Base-by-base conservation (phyloP, 2,797 vertebrate genomes). In the Lepus oiostolus region DNA sequence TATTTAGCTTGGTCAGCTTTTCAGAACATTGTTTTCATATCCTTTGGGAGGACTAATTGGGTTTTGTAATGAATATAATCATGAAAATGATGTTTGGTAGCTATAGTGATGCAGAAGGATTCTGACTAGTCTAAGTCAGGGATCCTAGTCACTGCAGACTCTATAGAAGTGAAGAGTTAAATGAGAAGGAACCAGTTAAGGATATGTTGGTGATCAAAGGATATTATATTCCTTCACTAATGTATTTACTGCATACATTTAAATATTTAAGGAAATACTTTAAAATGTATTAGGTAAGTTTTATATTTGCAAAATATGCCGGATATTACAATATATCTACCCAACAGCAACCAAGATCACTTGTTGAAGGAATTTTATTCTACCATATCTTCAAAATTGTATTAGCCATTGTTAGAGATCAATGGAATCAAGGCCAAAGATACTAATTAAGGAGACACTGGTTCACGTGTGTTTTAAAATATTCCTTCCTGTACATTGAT, bases 111-210 rank as follows among this genome's bases (percentile, higher is more conserved):
- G 32, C 12, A 92, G 35, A 77, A 88, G 47, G 30, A 95, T 95
- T 94, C 90, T 94, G 47, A 74, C 19, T 30, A 71, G 14, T 71
- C 54, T 80, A 96, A 95, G 87, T 63, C 72, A 94, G 82, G 62
- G 58, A 17, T 91, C 54, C 79, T 54, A 71, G 88, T 70, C 80
- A 86, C 76, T 4, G 0, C 6, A 92, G 86, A 65, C 26, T 94
- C 80, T 94, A 42, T 94, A 67, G 63, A 97, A 87, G 62, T 72
- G 30, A 97, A 88, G 67, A 85, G 79, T 96, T 88, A 38, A 88
- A 93, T 88, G 75, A 68, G 94, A 94, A 94, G 97, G 60, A 86
- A 92, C 24, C 90, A 81, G 38, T 82, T 79, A 85, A 86, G 62
- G 80, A 62, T 96, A 94, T 83, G 21, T 42, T 87, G 42, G 0